phyloP scores from a whole-genome alignment of 2,113 vertebrate genomes.

The Circaetus gallicus region DNA sequence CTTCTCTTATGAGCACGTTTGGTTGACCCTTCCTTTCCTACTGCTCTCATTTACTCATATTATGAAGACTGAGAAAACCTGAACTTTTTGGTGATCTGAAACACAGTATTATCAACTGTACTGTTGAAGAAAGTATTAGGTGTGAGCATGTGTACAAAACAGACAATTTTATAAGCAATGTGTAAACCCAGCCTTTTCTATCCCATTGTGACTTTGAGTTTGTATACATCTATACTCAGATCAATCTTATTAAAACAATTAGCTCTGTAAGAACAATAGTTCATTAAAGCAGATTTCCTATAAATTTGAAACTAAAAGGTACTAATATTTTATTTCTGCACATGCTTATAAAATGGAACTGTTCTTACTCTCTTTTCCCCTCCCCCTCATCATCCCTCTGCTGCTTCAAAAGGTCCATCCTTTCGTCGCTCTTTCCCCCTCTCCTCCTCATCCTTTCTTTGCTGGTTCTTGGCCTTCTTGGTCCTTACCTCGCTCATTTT shows the following conservation, averaged over 20 bases:
- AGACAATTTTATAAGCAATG: neutral
- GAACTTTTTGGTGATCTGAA: neutral
- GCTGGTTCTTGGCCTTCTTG: slow-evolving; percentile 28
- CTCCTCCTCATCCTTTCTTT: slow-evolving; percentile 23
- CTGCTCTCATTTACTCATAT: neutral
- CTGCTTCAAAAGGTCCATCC: neutral
- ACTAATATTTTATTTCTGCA: neutral
- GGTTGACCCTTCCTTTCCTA: neutral
- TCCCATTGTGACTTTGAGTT: neutral
- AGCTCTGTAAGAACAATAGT: neutral
- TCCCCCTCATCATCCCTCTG: slow-evolving; percentile 14
- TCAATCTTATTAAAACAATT: neutral
- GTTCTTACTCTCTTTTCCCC: neutral
- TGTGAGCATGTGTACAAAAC: neutral
- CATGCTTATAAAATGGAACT: neutral
- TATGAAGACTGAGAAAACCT: neutral
- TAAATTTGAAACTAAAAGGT: neutral
- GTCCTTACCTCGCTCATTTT: slow-evolving; percentile 68
- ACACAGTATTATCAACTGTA: neutral
- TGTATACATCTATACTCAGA: neutral
- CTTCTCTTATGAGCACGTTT: neutral
- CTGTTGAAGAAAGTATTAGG: neutral
- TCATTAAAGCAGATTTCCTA: neutral
- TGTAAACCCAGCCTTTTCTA: neutral
- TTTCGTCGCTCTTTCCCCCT: neutral